Evolutionary conservation across 2,888 invertebrate genomes (phyloP), one percentile per base, ranked within the genome.

Genomic region (Thyatira batis): DNA sequence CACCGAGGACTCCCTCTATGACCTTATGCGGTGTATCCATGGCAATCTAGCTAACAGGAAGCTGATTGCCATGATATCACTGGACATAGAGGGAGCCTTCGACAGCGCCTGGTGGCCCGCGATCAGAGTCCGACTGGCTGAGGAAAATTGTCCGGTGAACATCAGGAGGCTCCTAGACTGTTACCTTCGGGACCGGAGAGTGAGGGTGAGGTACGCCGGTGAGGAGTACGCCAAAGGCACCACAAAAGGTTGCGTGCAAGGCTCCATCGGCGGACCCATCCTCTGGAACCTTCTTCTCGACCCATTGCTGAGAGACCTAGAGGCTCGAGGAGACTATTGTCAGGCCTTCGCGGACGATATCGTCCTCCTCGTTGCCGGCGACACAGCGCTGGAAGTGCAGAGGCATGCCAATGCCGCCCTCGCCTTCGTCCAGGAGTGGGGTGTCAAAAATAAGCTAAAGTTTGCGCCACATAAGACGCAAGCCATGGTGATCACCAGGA

Each of bases 281-380:
- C 43, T 58, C 5, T 61, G 60, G 65, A 62, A 65, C 48, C 46
- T 65, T 1, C 45, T 59, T 0, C 6, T 59, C 5, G 51, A 58
- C 49, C 55, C 60, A 0, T 50, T 60, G 2, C 30, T 60, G 4
- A 25, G 20, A 11, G 3, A 11, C 10, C 23, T 46, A 3, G 50
- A 49, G 5, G 21, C 10, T 10, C 1, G 27, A 10, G 45, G 25
- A 1, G 28, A 25, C 9, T 11, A 49, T 11, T 20, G 6, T 1
- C 55, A 50, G 9, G 55, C 51, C 0, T 50, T 50, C 11, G 60
- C n/a, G n/a, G n/a, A n/a, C n/a, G n/a, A n/a, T n/a, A 28, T 62
- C 5, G 51, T 54, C 0, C 43, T 63, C 4, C 28, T 58, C 0
- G 51, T 63, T 23, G 43, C 20, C 8, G 58, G 57, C 0, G 48